Evolutionary conservation across 2,888 invertebrate species (phyloP).

Genomic region (Melikaiella ostensackeni): DNA sequence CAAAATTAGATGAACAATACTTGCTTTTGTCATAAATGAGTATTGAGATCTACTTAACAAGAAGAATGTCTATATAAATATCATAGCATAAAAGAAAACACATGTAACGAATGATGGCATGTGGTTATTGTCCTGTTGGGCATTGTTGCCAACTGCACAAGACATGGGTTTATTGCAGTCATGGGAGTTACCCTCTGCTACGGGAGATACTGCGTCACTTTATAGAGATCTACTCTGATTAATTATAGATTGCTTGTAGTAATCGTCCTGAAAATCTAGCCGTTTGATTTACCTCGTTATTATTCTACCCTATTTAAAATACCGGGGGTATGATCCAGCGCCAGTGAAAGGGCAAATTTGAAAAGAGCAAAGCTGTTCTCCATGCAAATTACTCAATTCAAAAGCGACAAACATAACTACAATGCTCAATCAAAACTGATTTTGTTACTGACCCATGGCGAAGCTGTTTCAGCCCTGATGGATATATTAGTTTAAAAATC

Average conservation of each 20-base stretch:
- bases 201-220: constrained; percentile 52
- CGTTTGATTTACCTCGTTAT: constrained; percentile 33
- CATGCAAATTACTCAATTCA: constrained; percentile 24
- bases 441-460: neutral
- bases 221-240: constrained; percentile 57
- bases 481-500: neutral
- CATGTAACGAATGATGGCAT: constrained; percentile 58
- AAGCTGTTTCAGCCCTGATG: neutral
- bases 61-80: constrained; percentile 24
- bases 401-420: constrained; percentile 12
- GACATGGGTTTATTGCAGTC: constrained; percentile 68
- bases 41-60: neutral
- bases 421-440: constrained; percentile 24
- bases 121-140: constrained; percentile 70
- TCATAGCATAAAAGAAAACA: constrained; percentile 44
- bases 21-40: neutral
- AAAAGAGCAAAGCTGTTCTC: constrained; percentile 17
- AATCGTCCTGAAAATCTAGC: constrained; percentile 45
- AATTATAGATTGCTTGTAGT: constrained; percentile 64
- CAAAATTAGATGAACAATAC: neutral
- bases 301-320: constrained; percentile 36
- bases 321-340: neutral
- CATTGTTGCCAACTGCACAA: constrained; percentile 68
- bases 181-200: constrained; percentile 61
- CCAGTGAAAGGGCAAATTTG: constrained; percentile 7